Evolutionary conservation across 2,113 vertebrate genomes (phyloP).

Genomic region (Puma concolor): DNA sequence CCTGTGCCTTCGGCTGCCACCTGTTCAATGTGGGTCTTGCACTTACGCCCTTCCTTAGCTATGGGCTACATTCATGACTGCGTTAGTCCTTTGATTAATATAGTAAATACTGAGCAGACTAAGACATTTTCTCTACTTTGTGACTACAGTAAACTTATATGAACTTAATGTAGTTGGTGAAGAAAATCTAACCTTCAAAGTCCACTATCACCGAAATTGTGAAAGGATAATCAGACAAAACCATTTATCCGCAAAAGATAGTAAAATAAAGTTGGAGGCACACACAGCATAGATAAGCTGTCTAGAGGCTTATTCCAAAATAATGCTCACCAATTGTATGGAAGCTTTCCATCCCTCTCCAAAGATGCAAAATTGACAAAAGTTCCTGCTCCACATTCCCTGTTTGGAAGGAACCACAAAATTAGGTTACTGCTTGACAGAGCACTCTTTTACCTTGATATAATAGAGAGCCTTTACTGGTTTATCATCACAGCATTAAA

Average conservation of each 20-base stretch:
- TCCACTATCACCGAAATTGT: background rate
- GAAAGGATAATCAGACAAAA: background rate
- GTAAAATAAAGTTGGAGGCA: background rate
- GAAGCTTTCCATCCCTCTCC: constrained; percentile 96
- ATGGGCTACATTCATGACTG: background rate
- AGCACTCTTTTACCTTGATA: background rate
- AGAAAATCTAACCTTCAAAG: background rate
- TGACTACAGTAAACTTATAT: background rate
- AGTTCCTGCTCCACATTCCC: constrained; percentile 96
- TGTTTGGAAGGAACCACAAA: constrained; percentile 81
- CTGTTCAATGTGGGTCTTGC: background rate
- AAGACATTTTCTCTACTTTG: background rate
- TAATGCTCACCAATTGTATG: constrained; percentile 95
- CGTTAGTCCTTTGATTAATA: background rate
- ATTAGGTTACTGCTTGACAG: constrained; percentile 19
- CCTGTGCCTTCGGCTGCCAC: background rate
- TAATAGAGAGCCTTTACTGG: background rate
- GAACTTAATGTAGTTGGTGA: background rate
- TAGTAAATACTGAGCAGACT: background rate
- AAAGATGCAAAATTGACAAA: constrained; percentile 98
- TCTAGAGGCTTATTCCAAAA: background rate
- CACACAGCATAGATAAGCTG: background rate
- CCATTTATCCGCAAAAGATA: background rate
- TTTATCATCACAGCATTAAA: background rate
- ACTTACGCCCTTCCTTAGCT: background rate